phyloP scores from a whole-genome alignment of 53 echinoderm and acorn worm species.

The Arbacia lixula region DNA sequence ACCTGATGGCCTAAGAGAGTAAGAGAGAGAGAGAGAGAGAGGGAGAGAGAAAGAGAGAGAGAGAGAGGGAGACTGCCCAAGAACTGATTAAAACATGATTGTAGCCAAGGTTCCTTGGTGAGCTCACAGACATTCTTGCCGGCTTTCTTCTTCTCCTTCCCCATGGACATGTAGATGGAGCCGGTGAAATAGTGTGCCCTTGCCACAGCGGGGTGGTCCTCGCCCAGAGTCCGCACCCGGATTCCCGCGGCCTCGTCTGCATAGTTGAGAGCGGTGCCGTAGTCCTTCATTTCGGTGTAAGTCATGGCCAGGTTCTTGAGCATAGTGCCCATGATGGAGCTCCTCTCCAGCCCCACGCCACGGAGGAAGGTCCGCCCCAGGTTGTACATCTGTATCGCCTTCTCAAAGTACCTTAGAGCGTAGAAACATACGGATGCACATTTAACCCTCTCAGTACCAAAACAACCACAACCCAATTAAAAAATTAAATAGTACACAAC shows the following conservation, averaged over 20 bases:
- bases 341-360: conserved; percentile 22
- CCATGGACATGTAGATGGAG: conserved; percentile 59
- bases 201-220: conserved; percentile 69
- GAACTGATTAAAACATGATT: too few relatives aligned
- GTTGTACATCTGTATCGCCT: conserved; percentile 26
- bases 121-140: conserved; percentile 15
- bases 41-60: too few relatives aligned
- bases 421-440: not conserved
- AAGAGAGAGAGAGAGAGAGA: too few relatives aligned
- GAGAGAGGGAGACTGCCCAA: too few relatives aligned
- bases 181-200: conserved; percentile 75
- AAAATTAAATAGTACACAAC: too few relatives aligned
- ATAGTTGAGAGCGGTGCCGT: conserved; percentile 59
- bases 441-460: too few relatives aligned
- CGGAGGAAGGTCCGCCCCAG: not conserved
- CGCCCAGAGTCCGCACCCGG: conserved; percentile 47
- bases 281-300: conserved; percentile 83
- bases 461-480: too few relatives aligned
- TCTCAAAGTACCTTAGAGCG: conserved; percentile 7
- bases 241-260: conserved; percentile 47
- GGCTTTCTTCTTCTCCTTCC: not conserved
- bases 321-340: conserved; percentile 47
- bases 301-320: conserved; percentile 72
- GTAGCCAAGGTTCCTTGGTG: too few relatives aligned
- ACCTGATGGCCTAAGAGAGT: too few relatives aligned